Base-by-base conservation (phyloP, 2,797 vertebrate genomes). In the Iguana delicatissima region DNA sequence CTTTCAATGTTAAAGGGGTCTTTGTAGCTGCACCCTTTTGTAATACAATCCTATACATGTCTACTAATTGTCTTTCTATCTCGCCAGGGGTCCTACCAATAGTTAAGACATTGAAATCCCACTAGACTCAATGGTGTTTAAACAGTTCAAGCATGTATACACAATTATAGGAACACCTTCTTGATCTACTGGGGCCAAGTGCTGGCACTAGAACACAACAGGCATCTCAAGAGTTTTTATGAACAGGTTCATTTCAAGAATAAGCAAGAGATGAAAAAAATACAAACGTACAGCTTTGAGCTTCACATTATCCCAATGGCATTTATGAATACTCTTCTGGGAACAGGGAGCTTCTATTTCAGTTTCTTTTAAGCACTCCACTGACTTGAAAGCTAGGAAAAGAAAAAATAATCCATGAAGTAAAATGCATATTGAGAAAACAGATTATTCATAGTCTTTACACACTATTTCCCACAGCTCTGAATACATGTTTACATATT, bases 291-390 rank as follows among this genome's bases (percentile, higher is more conserved):
- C 97, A 0, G 86, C 81, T 94, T 93, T 95, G 88, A 96, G 96
- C 3, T 52, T 95, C 87, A 96, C 0, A 3, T 87, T 95, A 87
- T 95, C 94, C 97, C 97, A 98, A 6, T 91, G 95, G 86, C 97
- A 98, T 80, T 89, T 64, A 10, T 73, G 0, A 0, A 35, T 4
- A 67, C 0, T 87, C 72, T 87, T 89, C 14, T 94, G 82, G 24
- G 90, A 91, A 94, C 97, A 98, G 74, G 97, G 95, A 94, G 93
- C 91, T 91, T 94, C 94, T 79, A 95, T 93, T 86, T 96, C 81
- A 87, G 94, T 96, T 89, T 95, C 94, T 62, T 94, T 87, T 97
- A 97, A 96, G 76, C 97, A 97, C 50, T 94, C 95, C 59, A 93
- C 69, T 32, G 93, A 14, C 38, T 74, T 92, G 12, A 2, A 88